Evolutionary conservation across 2,113 vertebrate genomes (phyloP).

Genomic region (Ciconia maguari): DNA sequence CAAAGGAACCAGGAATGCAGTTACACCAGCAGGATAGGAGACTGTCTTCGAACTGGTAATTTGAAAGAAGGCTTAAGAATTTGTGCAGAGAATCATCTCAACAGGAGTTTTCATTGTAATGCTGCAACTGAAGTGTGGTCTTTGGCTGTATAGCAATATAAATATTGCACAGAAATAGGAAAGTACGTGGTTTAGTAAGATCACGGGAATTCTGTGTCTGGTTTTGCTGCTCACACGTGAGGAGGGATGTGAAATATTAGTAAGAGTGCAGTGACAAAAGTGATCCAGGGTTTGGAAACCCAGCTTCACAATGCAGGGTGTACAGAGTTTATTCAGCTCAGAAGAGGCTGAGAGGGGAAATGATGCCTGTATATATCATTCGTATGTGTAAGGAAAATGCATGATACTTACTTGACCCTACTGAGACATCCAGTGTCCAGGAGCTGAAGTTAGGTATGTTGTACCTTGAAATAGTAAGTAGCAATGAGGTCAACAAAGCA

Average conservation of each 20-base stretch:
- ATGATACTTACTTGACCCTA: neutral
- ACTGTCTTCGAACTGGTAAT: neutral
- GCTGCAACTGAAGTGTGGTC: neutral
- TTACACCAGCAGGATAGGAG: neutral
- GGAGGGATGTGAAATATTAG: neutral
- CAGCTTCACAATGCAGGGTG: neutral
- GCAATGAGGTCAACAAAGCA: neutral
- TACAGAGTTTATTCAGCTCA: neutral
- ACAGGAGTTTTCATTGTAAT: neutral
- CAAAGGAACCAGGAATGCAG: neutral
- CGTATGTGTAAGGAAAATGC: rapidly evolving
- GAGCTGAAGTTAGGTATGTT: neutral
- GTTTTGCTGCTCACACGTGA: neutral
- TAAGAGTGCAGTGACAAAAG: neutral
- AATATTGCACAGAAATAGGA: slow-evolving; percentile 22
- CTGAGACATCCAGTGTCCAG: neutral
- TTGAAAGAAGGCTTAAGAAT: neutral
- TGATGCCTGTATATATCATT: neutral
- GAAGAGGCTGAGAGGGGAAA: neutral
- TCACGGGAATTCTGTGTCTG: neutral
- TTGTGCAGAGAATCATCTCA: neutral
- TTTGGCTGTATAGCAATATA: slow-evolving; percentile 36
- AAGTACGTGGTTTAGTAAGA: neutral
- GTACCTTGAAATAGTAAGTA: neutral
- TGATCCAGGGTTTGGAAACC: neutral